A percentile compares a stretch with the other conserved stretches of the same genome.
Conservation (phyloP, 2,797 vertebrate species). For the Acanthiza pusilla region DNA sequence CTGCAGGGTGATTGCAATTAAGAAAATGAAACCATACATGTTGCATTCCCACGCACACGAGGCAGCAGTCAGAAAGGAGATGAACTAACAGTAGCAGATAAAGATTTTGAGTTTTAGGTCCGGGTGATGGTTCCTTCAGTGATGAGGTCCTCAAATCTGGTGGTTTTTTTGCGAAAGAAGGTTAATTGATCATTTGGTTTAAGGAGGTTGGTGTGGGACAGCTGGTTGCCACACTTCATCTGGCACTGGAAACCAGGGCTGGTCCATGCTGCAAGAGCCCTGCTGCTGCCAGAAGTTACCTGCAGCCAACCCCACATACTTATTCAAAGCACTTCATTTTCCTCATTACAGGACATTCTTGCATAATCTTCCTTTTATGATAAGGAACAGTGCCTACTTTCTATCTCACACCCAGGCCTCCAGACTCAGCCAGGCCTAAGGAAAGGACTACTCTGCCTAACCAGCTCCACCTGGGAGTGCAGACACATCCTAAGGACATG, state of each 20-base stretch:
- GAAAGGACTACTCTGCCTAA: constrained; percentile 17
- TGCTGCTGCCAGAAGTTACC: background rate
- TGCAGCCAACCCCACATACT: constrained; percentile 13
- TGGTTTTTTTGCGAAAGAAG: background rate
- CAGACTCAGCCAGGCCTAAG: constrained; percentile 28
- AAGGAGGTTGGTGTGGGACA: background rate
- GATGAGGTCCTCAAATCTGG: background rate
- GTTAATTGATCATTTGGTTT: background rate
- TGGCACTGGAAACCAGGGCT: background rate
- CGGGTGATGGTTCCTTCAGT: background rate
- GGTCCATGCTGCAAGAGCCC: background rate
- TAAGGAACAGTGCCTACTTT: constrained; percentile 26
- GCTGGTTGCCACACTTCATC: background rate
- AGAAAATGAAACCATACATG: background rate
- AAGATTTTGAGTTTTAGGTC: background rate
- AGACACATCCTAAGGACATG: constrained; percentile 21
- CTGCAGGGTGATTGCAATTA: constrained; percentile 10
- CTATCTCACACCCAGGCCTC: constrained; percentile 26
- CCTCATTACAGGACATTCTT: constrained; percentile 26
- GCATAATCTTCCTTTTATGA: constrained; percentile 13
- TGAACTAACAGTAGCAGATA: background rate
- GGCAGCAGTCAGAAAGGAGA: background rate
- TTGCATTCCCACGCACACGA: background rate
- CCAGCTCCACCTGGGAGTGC: background rate
- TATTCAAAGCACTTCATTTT: background rate